Conservation (phyloP, 2,888 invertebrate species). For the Callyntrura sp. region DNA sequence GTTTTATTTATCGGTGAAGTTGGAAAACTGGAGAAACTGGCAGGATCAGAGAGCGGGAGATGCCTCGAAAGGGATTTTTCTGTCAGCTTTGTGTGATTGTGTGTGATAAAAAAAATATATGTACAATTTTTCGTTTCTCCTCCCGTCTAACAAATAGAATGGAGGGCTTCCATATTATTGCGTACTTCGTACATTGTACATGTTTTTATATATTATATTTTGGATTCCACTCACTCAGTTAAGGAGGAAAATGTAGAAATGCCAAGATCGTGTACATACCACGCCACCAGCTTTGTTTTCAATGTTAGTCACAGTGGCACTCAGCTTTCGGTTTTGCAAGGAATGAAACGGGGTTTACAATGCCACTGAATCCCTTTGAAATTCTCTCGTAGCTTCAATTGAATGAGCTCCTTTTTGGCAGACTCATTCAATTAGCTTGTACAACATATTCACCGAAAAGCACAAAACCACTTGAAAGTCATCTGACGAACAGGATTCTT, state of each 20-base stretch:
- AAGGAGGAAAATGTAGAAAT: too few relatives aligned
- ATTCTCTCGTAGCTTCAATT: neutral
- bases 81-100: neutral
- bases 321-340: too few relatives aligned
- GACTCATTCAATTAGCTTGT: neutral
- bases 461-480: conserved; percentile 10
- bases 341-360: too few relatives aligned
- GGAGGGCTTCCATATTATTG: too few relatives aligned
- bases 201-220: too few relatives aligned
- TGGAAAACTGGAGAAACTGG: conserved; percentile 1
- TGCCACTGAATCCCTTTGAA: neutral
- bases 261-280: too few relatives aligned
- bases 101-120: neutral
- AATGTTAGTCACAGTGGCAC: neutral
- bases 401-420: neutral
- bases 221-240: too few relatives aligned
- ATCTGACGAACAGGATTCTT: neutral
- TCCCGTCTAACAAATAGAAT: neutral
- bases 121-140: neutral
- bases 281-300: too few relatives aligned
- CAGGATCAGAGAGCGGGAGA: neutral
- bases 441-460: neutral
- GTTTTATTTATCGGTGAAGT: neutral
- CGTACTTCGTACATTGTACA: too few relatives aligned
- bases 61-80: neutral